A percentile compares a stretch with the other conserved stretches of the same genome.
Conservation (phyloP, 2,797 vertebrate genomes). For the Parambassis ranga region DNA sequence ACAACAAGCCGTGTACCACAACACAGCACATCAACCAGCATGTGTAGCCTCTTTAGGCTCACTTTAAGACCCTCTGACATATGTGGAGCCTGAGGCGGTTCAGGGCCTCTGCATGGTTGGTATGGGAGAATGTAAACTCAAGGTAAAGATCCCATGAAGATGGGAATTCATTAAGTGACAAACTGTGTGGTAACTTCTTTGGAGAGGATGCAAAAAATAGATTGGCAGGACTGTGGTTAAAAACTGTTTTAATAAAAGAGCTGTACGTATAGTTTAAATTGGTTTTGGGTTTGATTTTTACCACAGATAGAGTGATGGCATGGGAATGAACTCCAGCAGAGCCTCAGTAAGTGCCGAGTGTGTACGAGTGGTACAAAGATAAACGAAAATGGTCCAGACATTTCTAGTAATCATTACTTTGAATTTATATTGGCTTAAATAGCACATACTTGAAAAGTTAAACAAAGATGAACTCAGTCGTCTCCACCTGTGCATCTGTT, state of each 20-base stretch:
- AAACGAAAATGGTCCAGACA: not conserved
- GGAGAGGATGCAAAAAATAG: constrained; percentile 25
- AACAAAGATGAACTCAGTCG: constrained; percentile 1
- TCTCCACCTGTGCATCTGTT: constrained; percentile 10
- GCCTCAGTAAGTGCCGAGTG: not conserved
- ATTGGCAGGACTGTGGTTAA: constrained; percentile 28
- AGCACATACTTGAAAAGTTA: not conserved
- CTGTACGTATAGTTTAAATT: constrained; percentile 6
- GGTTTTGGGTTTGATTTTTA: constrained; percentile 7
- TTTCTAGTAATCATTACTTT: not conserved
- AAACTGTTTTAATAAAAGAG: constrained; percentile 27
- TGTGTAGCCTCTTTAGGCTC: constrained; percentile 64
- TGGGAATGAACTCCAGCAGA: constrained; percentile 9
- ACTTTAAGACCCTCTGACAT: constrained; percentile 61
- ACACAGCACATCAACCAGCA: constrained; percentile 56
- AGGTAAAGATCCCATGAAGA: constrained; percentile 38
- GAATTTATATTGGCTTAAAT: not conserved
- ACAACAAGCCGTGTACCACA: constrained; percentile 66
- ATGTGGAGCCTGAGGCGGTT: constrained; percentile 60
- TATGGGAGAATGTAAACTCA: constrained; percentile 34
- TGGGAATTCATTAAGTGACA: no score
- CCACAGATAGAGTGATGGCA: constrained; percentile 11
- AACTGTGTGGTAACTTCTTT: constrained; percentile 20
- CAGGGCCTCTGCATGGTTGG: constrained; percentile 26
- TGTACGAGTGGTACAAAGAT: not conserved